Base-by-base conservation (phyloP, 2,888 invertebrate genomes). In the Acrobasis repandana region DNA sequence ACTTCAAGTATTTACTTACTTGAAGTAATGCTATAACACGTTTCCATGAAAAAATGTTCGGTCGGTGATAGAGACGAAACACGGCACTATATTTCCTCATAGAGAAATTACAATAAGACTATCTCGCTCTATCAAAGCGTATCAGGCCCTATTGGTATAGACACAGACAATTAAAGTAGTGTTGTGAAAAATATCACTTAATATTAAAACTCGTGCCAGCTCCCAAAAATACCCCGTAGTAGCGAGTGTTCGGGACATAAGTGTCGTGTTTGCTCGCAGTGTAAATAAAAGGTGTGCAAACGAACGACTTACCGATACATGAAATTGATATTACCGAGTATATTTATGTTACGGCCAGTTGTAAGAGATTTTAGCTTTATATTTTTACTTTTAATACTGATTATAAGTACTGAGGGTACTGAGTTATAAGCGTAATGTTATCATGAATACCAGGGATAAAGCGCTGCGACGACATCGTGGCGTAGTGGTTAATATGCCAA, bases 211-310 rank as follows among this genome's bases (percentile, higher is more conserved):
- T n/a, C n/a, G n/a, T n/a, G n/a, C 34, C 10, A 34, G 33, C 16
- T 52, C 8, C 8, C 14, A 16, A 54, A 54, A 38, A 54, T 43
- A 54, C 38, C 9, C 52, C 47, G 16, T 47, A 47, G 48, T 57
- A 47, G 46, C 47, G 14, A 4, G 33, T 58, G 58, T 58, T 52
- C 63, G 61, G 61, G 68, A 76, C 80, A 79, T 76, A 79, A 83
- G 84, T 82, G 82, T 80, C 73, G 79, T 77, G 75, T 81, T 83
- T 77, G 74, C 65, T 60, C 68, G 61, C 61, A 64, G 57, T 66
- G 65, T 65, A 70, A 76, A 79, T 74, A 80, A 72, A 71, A 56
- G 57, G 64, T 60, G 63, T 61, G 65, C 62, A 69, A 72, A 73
- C 73, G 73, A 70, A 67, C 73, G 75, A 74, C 76, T 76, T 72